phyloP scores from a whole-genome alignment of 2,888 invertebrate genomes.

The Hypselothyrea guttata region DNA sequence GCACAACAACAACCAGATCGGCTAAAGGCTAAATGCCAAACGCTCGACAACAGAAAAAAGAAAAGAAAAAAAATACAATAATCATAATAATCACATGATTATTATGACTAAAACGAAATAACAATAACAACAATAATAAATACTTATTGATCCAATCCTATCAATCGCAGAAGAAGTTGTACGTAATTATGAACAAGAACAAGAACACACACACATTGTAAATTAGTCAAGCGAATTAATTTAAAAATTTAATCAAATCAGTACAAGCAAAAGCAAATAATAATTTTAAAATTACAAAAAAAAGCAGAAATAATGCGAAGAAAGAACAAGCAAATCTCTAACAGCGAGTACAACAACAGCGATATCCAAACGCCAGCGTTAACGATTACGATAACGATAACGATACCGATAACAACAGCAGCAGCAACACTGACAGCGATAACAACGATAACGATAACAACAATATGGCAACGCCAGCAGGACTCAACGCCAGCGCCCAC shows the following conservation, averaged over 20 bases:
- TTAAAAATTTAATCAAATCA: conserved; percentile 31
- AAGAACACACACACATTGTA: conserved; percentile 74
- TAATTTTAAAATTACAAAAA: no score
- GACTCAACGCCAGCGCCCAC: conserved; percentile 37
- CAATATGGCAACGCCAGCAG: conserved; percentile 10
- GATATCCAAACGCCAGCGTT: conserved; percentile 33
- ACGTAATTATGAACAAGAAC: conserved; percentile 80
- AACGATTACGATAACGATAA: conserved; percentile 32
- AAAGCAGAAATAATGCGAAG: conserved; percentile 18
- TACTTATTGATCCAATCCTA: conserved; percentile 73
- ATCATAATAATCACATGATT: conserved; percentile 23
- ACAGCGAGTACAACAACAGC: conserved; percentile 39
- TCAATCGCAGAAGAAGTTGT: conserved; percentile 79
- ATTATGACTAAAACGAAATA: conserved; percentile 18
- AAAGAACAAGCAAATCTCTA: conserved; percentile 59
- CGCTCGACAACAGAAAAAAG: conserved; percentile 29
- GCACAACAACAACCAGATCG: no score
- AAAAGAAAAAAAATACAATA: conserved; percentile 24
- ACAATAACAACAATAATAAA: conserved; percentile 58
- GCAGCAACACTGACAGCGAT: conserved; percentile 10
- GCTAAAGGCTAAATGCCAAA: no score
- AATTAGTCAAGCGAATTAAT: conserved; percentile 67
- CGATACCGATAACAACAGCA: conserved; percentile 20
- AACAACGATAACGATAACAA: conserved; percentile 10
- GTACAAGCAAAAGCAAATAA: conserved; percentile 34